Evolutionary conservation across 1,140 invertebrate species (phyloP), one percentile per base, ranked within the genome.

Genomic region (Drosophila kurseongensis): DNA sequence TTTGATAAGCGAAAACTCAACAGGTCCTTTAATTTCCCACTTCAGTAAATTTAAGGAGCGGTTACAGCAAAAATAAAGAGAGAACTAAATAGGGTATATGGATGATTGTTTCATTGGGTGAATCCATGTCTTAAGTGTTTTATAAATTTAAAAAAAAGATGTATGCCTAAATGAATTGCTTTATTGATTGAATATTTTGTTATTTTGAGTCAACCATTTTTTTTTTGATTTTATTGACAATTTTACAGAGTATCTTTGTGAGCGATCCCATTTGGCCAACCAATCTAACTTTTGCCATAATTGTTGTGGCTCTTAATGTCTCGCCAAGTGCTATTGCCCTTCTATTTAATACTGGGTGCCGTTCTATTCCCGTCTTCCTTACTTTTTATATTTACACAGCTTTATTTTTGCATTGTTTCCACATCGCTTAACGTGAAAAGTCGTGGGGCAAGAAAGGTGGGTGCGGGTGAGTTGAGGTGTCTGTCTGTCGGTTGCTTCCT

Each of bases 371-470:
- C 23, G 16, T 36, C 18, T 48, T 52, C 14, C 44, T 63, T 60
- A 36, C 51, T 52, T 73, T 62, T 78, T 61, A 69, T 82, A 88
- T 86, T 88, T 79, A 76, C 60, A 85, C 66, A 72, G 51, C 58
- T 78, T 62, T 86, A 62, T 75, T 86, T 88, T 73, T 55, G 75
- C 59, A 73, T 68, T 83, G 58, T 79, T 83, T 66, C 76, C 83
- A 63, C 79, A 52, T 88, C 79, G 71, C 83, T 86, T 72, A 60
- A 58, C 76, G 23, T 36, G 42, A 73, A 55, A 48, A 77, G 57
- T 65, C 60, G 44, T 16, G 55, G 29, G 12, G 14, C 9, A 9
- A 7, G 36, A 29, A 10, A 62, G 59, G 32, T 23, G 35, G 10
- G 23, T 16, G n/a, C 45, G 44, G 13, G 5, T 35, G 48, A 29